Evolutionary conservation across 2,797 vertebrate species (phyloP), one percentile per base, ranked within the genome.

Genomic region (Bucorvus abyssinicus): DNA sequence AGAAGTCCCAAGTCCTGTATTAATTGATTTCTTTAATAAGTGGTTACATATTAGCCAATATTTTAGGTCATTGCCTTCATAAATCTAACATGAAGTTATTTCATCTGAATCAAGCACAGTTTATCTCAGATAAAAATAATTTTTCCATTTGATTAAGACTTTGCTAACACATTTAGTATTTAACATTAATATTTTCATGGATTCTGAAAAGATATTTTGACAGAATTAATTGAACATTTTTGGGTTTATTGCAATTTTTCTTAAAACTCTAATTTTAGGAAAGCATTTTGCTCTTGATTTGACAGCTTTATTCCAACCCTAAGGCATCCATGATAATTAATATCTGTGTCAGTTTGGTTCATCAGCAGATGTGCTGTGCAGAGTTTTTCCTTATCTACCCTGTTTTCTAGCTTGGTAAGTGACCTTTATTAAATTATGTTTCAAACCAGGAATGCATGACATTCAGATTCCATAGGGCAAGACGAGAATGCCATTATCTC

Each of bases 321-420:
- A 88, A 96, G 92, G 95, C 95, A 92, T 73, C 61, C 10, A 3
- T 65, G 89, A 59, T 97, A 97, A 96, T 97, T 97, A 97, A 96
- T 96, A 96, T 94, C 73, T 69, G 11, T 94, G 91, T 91, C 94
- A 95, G 79, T 81, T 87, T 38, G 13, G 79, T 76, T 89, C 76
- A 88, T 85, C 79, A 89, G 49, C 95, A 95, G 89, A 96, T 96
- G 94, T 96, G 91, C 65, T 65, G 30, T 68, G 55, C 63, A 91
- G 76, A 55, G 14, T 61, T 89, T 91, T 96, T 93, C 59, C 71
- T 95, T 94, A 95, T 95, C 75, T 89, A 55, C 6, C n/a, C 47
- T 75, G 69, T 88, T 95, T 87, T 92, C 82, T 90, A 92, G 73
- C 82, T 90, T 84, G 45, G 69, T 84, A 95, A 94, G 50, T 94